These are phyloP conservation scores for Conopomorpha cramerella DNA, from an alignment of 1,140 invertebrate species.

Conservation along the genomic window DNA sequence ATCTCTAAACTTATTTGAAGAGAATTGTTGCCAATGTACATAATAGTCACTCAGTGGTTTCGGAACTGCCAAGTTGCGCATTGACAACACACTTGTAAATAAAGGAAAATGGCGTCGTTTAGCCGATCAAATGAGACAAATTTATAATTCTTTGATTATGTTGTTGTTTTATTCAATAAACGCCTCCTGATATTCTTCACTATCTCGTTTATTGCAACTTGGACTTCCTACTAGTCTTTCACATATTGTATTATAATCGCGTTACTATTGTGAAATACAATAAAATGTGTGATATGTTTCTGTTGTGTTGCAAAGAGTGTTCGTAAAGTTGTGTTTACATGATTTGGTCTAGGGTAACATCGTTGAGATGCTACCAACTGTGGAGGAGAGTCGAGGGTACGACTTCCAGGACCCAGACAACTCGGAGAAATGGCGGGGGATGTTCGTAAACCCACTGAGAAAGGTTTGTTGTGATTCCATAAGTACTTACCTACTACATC, in stretches of 20 bases:
- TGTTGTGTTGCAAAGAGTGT: constrained; percentile 31
- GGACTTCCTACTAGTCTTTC: no score
- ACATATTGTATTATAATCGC: no score
- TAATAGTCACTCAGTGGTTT: no score
- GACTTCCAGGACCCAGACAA: constrained; percentile 89
- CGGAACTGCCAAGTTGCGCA: constrained; percentile 5
- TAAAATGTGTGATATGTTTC: no score
- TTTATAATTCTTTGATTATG: constrained; percentile 17
- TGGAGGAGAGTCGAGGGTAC: constrained; percentile 72
- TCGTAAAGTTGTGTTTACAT: constrained; percentile 39
- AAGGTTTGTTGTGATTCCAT: constrained; percentile 64
- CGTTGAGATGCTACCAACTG: constrained; percentile 53
- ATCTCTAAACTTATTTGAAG: no score
- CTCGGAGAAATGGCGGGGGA: constrained; percentile 84
- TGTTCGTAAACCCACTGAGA: constrained; percentile 79
- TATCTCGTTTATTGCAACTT: no score
- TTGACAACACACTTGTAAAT: constrained; percentile 28
- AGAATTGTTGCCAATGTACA: no score
- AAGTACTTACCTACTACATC: no score
- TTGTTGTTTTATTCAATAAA: constrained; percentile 10
- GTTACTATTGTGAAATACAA: no score
- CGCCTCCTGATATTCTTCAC: no score
- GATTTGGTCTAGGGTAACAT: constrained; percentile 27
- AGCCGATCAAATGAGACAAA: constrained; percentile 41
- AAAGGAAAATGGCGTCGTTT: constrained; percentile 56